Conservation (phyloP, 1,140 invertebrate genomes). For the Drosophila rhopaloa region DNA sequence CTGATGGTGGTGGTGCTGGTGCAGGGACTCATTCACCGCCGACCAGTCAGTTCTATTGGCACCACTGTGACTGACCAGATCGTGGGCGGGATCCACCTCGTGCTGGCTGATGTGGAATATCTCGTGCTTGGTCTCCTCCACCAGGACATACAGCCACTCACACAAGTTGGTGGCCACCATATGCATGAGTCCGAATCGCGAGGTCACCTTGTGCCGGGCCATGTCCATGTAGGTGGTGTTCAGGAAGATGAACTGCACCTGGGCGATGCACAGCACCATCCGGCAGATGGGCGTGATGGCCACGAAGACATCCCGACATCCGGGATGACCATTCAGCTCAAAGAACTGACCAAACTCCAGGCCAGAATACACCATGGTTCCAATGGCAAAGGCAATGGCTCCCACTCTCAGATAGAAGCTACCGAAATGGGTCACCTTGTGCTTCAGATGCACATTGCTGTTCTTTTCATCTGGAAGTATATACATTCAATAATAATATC, state of each 20-base stretch:
- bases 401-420: slow-evolving; percentile 96
- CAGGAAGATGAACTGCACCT: slow-evolving; percentile 95
- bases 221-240: slow-evolving; percentile 88
- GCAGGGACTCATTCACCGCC: slow-evolving; percentile 57
- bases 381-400: slow-evolving; percentile 94
- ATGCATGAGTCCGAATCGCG: slow-evolving; percentile 96
- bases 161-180: slow-evolving; percentile 96
- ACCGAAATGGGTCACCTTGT: slow-evolving; percentile 88
- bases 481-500: not conserved
- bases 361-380: slow-evolving; percentile 96
- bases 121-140: slow-evolving; percentile 92
- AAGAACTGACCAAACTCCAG: slow-evolving; percentile 94
- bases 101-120: slow-evolving; percentile 86
- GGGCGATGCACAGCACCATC: slow-evolving; percentile 95
- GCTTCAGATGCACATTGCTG: slow-evolving; percentile 78
- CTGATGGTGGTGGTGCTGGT: slow-evolving; percentile 15
- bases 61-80: slow-evolving; percentile 34
- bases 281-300: slow-evolving; percentile 92
- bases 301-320: slow-evolving; percentile 90
- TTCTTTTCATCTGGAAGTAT: slow-evolving; percentile 70
- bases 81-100: slow-evolving; percentile 43
- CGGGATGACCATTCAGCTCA: slow-evolving; percentile 89
- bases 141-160: slow-evolving; percentile 95
- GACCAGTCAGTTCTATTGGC: slow-evolving; percentile 56
- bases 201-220: slow-evolving; percentile 94